phyloP scores from a whole-genome alignment of 2,888 invertebrate genomes.

The Heliconius ethilla region DNA sequence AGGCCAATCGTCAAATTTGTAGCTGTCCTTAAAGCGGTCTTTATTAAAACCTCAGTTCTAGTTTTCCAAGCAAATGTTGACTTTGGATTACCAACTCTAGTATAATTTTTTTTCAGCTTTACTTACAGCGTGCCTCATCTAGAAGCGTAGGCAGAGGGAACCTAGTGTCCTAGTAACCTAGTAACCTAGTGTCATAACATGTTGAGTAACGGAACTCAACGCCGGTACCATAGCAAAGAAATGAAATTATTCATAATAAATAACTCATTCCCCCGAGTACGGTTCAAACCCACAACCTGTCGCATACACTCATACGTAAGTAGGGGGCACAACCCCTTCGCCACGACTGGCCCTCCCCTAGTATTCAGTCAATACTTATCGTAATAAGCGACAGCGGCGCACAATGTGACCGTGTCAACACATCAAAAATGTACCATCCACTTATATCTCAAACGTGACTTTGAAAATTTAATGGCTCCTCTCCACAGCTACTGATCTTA shows the following conservation, averaged over 20 bases:
- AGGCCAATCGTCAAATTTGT: conserved; percentile 52
- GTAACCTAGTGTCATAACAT: too few species aligned
- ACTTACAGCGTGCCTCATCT: too few species aligned
- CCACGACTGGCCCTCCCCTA: too few species aligned
- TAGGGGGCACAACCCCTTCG: too few species aligned
- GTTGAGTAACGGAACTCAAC: too few species aligned
- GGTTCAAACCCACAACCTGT: too few species aligned
- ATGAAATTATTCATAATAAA: too few species aligned
- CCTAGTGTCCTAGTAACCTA: too few species aligned
- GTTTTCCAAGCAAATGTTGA: conserved; percentile 52
- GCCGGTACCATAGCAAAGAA: too few species aligned
- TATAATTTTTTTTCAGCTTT: not conserved
- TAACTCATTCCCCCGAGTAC: too few species aligned
- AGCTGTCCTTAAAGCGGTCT: conserved; percentile 53
- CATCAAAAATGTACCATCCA: conserved; percentile 46
- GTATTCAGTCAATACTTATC: conserved; percentile 14
- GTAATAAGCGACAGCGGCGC: not conserved
- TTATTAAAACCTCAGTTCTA: conserved; percentile 55
- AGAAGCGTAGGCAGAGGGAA: too few species aligned
- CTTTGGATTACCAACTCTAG: conserved; percentile 19
- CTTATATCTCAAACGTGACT: conserved; percentile 47
- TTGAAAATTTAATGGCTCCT: conserved; percentile 45
- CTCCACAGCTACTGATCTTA: conserved; percentile 23
- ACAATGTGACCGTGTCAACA: conserved; percentile 37
- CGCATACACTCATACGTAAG: too few species aligned